Conservation (phyloP, 1,140 invertebrate genomes). For the Aphelinus certus region DNA sequence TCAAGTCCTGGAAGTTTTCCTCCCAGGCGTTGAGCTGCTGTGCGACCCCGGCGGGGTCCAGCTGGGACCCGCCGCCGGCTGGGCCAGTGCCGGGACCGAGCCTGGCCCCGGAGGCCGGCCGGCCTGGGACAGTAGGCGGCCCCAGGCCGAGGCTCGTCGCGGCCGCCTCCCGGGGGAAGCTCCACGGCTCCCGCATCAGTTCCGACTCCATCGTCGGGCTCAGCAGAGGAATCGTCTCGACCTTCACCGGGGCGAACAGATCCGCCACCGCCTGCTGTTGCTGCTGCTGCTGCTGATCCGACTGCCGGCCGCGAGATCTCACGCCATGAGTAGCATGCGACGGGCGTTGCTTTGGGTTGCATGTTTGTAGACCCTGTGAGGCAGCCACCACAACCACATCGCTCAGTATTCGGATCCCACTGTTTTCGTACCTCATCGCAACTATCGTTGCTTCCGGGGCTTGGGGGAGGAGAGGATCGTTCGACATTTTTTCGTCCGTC, state of each 20-base stretch:
- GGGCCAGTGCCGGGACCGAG: not conserved
- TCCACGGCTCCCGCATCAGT: conserved; percentile 45
- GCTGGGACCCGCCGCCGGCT: not conserved
- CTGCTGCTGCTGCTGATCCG: not conserved
- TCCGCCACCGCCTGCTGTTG: conserved; percentile 38
- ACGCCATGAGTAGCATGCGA: conserved; percentile 63
- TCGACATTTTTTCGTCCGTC: not conserved
- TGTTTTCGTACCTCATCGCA: not conserved
- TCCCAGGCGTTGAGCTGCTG: conserved; percentile 51
- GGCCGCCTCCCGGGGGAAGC: conserved; percentile 29
- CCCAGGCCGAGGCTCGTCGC: not conserved
- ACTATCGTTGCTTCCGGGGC: not conserved
- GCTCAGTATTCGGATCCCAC: not conserved
- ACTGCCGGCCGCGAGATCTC: conserved; percentile 49
- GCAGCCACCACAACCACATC: not conserved
- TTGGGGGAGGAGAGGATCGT: not conserved
- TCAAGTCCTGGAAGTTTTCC: conserved; percentile 64
- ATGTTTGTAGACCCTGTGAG: conserved; percentile 58
- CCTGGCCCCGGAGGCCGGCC: not conserved
- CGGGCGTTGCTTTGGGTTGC: conserved; percentile 51
- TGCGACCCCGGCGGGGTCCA: not conserved
- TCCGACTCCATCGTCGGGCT: conserved; percentile 52
- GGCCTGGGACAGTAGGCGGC: not conserved
- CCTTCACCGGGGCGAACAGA: conserved; percentile 44
- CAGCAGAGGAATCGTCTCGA: conserved; percentile 47